These are phyloP conservation scores for Pseudorhombus dupliciocellatus DNA, from an alignment of 2,113 vertebrate genomes.

Conservation along the genomic window DNA sequence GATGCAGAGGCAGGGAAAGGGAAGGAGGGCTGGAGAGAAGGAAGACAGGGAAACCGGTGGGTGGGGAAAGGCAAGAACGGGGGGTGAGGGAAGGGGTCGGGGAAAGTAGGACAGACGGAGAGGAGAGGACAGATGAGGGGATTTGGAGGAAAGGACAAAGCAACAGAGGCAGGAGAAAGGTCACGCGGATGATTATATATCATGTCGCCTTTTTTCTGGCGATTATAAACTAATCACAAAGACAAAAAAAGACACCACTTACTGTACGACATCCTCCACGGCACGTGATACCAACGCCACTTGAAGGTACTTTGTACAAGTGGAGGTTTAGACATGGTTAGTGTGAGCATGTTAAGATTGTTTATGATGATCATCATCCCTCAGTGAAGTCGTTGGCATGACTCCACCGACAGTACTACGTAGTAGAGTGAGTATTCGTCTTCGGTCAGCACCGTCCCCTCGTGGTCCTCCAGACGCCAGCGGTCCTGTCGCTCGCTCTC, in stretches of 20 bases:
- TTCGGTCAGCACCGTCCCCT: conserved; percentile 31
- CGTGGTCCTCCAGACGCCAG: conserved; percentile 7
- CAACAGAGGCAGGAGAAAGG: background rate
- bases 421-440: conserved; percentile 1
- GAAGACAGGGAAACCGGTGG: background rate
- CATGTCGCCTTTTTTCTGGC: background rate
- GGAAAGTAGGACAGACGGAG: conserved; percentile 40
- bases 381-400: no score
- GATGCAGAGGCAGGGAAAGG: conserved; percentile 1
- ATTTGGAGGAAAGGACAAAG: conserved; percentile 5
- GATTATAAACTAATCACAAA: no score
- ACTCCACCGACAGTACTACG: conserved; percentile 27
- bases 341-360: no score
- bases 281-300: no score
- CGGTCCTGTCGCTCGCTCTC: conserved; percentile 24
- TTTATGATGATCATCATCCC: no score
- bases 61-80: background rate
- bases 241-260: background rate
- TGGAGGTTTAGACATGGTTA: no score
- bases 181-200: background rate
- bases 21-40: background rate
- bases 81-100: background rate
- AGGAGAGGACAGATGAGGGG: background rate
- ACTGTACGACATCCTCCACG: no score
- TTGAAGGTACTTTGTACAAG: no score